phyloP scores from a whole-genome alignment of 2,113 vertebrate genomes.

The Megaceryle maxima region DNA sequence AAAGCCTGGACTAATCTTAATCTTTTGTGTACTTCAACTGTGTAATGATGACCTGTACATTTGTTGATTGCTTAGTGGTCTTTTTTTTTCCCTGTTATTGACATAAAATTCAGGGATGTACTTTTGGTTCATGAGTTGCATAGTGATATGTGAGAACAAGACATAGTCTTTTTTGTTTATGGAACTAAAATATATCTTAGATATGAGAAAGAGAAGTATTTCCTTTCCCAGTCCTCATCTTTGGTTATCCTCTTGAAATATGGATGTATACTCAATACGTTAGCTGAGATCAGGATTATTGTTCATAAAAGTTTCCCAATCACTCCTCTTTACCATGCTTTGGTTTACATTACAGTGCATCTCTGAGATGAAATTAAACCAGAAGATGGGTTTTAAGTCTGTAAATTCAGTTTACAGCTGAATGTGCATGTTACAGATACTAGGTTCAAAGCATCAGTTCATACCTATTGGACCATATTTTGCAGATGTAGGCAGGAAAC shows the following conservation, averaged over 20 bases:
- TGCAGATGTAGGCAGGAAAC: background rate
- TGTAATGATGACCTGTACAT: background rate
- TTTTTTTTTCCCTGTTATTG: background rate
- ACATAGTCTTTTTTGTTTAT: background rate
- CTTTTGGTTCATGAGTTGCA: background rate
- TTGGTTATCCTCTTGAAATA: background rate
- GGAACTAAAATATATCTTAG: background rate
- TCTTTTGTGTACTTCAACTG: background rate
- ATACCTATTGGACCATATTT: background rate
- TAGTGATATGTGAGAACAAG: background rate
- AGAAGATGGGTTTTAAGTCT: background rate
- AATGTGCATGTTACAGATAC: no score
- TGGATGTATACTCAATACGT: background rate
- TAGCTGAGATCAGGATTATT: background rate
- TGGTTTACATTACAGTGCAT: background rate
- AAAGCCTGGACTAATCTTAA: background rate
- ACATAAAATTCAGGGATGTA: background rate
- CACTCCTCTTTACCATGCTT: background rate
- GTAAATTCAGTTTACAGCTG: background rate
- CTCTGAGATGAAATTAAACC: background rate
- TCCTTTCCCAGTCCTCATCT: background rate
- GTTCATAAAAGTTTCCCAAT: background rate
- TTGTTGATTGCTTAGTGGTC: background rate
- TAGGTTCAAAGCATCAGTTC: background rate
- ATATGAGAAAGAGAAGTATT: background rate